phyloP scores from a whole-genome alignment of 2,888 invertebrate species.

The Euspilapteryx auroguttella region DNA sequence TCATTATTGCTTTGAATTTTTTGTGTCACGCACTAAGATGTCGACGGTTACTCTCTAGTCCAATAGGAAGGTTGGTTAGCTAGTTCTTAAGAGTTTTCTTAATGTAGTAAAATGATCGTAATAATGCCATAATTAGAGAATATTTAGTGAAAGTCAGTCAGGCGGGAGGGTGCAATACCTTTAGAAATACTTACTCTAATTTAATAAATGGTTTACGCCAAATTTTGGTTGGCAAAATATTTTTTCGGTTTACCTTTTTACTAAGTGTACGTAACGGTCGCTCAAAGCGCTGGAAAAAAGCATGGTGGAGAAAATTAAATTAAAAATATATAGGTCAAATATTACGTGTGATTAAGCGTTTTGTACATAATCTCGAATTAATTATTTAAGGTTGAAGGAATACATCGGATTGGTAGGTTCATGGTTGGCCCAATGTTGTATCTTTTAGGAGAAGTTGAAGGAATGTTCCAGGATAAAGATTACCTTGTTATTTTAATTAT shows the following conservation, averaged over 20 bases:
- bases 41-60: no score
- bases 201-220: no score
- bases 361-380: slow-evolving; percentile 52
- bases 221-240: no score
- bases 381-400: slow-evolving; percentile 27
- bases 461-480: not conserved
- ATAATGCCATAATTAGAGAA: slow-evolving; percentile 30
- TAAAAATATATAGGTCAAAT: slow-evolving; percentile 40
- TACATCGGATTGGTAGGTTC: slow-evolving; percentile 16
- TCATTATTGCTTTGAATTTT: no score
- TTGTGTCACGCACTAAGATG: no score
- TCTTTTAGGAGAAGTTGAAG: not conserved
- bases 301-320: slow-evolving; percentile 17
- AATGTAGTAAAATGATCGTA: slow-evolving; percentile 31
- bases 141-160: slow-evolving; percentile 39
- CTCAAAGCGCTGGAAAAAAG: slow-evolving; percentile 30
- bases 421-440: not conserved
- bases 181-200: no score
- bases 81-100: slow-evolving; percentile 31
- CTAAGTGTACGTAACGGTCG: slow-evolving; percentile 49
- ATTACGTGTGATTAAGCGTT: slow-evolving; percentile 46
- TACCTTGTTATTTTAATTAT: no score
- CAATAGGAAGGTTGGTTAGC: no score
- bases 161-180: slow-evolving; percentile 55
- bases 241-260: slow-evolving; percentile 24